Conservation (phyloP, 2,797 vertebrate genomes). For the Psittacula echo region DNA sequence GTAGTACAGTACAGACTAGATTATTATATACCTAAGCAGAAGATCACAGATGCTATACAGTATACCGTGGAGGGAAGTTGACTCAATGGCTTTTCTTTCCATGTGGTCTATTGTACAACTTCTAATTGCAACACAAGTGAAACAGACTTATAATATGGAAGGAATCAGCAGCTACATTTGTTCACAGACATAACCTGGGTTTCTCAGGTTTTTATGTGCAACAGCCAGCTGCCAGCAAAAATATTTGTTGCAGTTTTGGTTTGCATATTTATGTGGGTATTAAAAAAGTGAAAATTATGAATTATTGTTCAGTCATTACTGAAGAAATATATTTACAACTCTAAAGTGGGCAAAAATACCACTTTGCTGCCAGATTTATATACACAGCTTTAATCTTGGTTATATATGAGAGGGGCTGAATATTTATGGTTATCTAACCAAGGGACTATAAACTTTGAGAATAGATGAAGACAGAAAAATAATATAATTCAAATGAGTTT, state of each 20-base stretch:
- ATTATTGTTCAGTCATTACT: constrained; percentile 48
- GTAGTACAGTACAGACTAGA: background rate
- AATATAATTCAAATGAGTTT: constrained; percentile 73
- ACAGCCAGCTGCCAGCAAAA: constrained; percentile 48
- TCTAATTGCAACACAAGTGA: background rate
- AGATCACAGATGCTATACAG: background rate
- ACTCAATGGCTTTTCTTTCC: background rate
- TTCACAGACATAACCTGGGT: background rate
- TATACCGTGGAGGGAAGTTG: background rate
- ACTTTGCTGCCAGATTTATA: constrained; percentile 67
- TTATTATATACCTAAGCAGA: background rate
- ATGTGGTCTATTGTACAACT: background rate
- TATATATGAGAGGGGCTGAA: constrained; percentile 68
- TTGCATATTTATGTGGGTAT: constrained; percentile 50
- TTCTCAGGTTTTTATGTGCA: constrained; percentile 52
- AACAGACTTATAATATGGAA: background rate
- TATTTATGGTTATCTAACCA: constrained; percentile 73
- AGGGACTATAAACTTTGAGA: constrained; percentile 73
- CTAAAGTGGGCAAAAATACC: constrained; percentile 62
- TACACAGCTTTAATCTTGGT: constrained; percentile 68
- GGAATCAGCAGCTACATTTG: background rate
- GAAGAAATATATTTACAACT: constrained; percentile 62
- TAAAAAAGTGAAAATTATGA: constrained; percentile 27
- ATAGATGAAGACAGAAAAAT: constrained; percentile 65
- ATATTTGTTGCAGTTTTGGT: constrained; percentile 41